These are phyloP conservation scores for Sebastes miniatus DNA, from an alignment of 2,797 vertebrate genomes.

Conservation along the genomic window DNA sequence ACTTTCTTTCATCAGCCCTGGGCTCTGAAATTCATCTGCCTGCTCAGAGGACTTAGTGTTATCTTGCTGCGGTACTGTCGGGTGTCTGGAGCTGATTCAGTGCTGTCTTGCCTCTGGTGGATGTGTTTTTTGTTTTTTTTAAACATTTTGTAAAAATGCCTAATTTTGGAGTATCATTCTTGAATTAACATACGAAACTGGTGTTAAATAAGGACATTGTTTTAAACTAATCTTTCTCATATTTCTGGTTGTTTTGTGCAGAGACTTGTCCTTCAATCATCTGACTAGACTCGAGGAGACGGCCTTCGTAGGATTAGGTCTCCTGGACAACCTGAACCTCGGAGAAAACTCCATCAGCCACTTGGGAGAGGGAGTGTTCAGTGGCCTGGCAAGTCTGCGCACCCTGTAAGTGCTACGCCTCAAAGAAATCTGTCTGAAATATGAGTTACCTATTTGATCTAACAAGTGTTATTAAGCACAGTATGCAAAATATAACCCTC, in stretches of 20 bases:
- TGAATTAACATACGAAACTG: neutral
- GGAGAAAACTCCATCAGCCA: slow-evolving; percentile 93
- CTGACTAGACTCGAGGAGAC: slow-evolving; percentile 92
- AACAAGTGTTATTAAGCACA: neutral
- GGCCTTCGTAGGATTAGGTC: slow-evolving; percentile 89
- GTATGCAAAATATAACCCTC: slow-evolving; percentile 23
- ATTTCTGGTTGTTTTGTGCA: slow-evolving; percentile 61
- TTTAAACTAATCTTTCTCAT: neutral
- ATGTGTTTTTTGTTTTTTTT: neutral
- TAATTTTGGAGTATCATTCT: neutral
- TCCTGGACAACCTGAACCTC: slow-evolving; percentile 91
- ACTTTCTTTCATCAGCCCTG: slow-evolving; percentile 10
- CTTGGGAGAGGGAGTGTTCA: slow-evolving; percentile 93
- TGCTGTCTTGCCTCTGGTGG: slow-evolving; percentile 5
- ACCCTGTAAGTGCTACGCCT: slow-evolving; percentile 86
- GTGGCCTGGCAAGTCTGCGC: slow-evolving; percentile 87
- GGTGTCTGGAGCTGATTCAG: slow-evolving; percentile 2
- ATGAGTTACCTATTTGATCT: neutral
- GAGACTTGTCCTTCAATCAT: slow-evolving; percentile 95
- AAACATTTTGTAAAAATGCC: slow-evolving; percentile 5
- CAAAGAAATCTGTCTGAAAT: neutral
- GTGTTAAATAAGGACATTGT: neutral
- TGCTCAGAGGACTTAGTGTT: slow-evolving; percentile 19
- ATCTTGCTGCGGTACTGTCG: slow-evolving; percentile 3
- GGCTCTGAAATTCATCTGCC: slow-evolving; percentile 16